Evolutionary conservation across 2,888 invertebrate genomes (phyloP).

Genomic region (Drosophila trichaetosa): DNA sequence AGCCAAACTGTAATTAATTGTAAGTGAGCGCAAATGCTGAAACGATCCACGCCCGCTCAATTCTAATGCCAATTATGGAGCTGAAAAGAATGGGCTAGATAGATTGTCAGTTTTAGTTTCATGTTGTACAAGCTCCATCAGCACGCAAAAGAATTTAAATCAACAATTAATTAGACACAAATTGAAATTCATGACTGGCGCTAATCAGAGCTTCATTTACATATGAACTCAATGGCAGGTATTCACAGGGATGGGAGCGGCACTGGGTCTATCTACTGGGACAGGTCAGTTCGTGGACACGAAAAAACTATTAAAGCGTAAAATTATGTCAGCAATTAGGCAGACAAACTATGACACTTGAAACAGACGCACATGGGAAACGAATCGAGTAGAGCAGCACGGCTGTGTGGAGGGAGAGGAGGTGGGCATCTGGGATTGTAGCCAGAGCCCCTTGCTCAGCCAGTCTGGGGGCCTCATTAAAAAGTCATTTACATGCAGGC

Average conservation of each 20-base stretch:
- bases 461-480: slow-evolving; percentile 67
- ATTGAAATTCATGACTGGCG: slow-evolving; percentile 76
- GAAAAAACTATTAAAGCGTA: slow-evolving; percentile 72
- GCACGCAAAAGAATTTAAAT: slow-evolving; percentile 72
- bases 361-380: slow-evolving; percentile 31
- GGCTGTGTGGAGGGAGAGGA: neutral
- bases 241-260: neutral
- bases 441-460: slow-evolving; percentile 1
- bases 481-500: slow-evolving; percentile 81
- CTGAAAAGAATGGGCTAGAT: slow-evolving; percentile 4
- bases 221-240: slow-evolving; percentile 67
- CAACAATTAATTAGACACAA: slow-evolving; percentile 76
- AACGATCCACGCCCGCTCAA: slow-evolving; percentile 13
- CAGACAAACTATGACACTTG: slow-evolving; percentile 70
- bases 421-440: slow-evolving; percentile 2
- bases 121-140: slow-evolving; percentile 22
- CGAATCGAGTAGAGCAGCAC: slow-evolving; percentile 3
- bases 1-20: slow-evolving; percentile 36
- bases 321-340: slow-evolving; percentile 77
- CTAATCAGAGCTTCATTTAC: slow-evolving; percentile 78
- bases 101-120: slow-evolving; percentile 12
- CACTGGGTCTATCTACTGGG: neutral
- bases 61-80: slow-evolving; percentile 42
- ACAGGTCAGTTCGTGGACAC: slow-evolving; percentile 47
- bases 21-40: slow-evolving; percentile 27